These are phyloP conservation scores for Cossypha niveicapilla DNA, from an alignment of 2,797 vertebrate genomes.

Conservation along the genomic window DNA sequence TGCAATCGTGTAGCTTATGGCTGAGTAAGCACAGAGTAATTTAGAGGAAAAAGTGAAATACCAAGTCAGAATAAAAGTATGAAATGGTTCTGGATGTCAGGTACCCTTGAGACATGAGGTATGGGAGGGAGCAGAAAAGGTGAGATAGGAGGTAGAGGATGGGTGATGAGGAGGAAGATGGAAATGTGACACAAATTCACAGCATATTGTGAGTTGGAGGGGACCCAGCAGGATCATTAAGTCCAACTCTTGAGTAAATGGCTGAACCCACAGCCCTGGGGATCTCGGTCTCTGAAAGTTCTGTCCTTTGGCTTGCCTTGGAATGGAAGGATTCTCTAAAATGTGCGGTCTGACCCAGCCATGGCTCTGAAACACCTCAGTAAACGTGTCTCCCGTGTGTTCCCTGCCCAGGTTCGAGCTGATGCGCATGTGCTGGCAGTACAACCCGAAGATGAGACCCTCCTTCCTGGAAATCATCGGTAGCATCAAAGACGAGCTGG, in stretches of 20 bases:
- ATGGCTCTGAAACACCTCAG: background rate
- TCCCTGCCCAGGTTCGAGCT: constrained; percentile 85
- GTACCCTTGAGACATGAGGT: rapidly evolving
- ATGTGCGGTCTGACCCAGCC: rapidly evolving
- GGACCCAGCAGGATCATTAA: background rate
- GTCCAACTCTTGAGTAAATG: background rate
- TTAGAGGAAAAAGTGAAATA: background rate
- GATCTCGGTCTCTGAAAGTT: background rate
- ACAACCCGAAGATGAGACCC: constrained; percentile 96
- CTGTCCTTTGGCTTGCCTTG: rapidly evolving
- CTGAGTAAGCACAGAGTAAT: background rate
- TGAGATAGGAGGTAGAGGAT: background rate
- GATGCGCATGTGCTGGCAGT: constrained; percentile 99
- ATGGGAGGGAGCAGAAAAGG: background rate
- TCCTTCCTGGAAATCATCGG: constrained; percentile 95
- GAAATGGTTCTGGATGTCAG: background rate
- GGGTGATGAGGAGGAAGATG: background rate
- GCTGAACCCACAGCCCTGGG: rapidly evolving
- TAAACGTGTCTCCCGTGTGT: background rate
- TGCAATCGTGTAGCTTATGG: rapidly evolving
- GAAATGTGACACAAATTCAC: background rate
- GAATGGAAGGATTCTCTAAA: background rate
- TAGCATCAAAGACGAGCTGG: constrained; percentile 94
- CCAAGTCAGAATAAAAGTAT: background rate
- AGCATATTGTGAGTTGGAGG: background rate